phyloP scores from a whole-genome alignment of 2,888 invertebrate species.

The Coelopa pilipes region DNA sequence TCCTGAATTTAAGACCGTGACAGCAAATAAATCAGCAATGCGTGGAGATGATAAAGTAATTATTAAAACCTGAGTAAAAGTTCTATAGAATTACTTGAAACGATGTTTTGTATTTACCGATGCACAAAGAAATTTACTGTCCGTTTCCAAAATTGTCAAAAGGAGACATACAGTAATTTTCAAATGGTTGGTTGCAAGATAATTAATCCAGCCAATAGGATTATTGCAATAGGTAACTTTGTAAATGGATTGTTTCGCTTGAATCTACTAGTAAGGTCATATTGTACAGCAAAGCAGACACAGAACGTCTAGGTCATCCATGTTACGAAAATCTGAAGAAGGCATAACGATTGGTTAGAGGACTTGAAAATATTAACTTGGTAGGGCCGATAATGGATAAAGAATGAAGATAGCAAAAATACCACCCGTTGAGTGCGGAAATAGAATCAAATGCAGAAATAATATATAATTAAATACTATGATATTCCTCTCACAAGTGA shows the following conservation, averaged over 20 bases:
- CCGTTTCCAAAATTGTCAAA: conserved; percentile 23
- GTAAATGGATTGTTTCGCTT: conserved; percentile 2
- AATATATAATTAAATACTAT: no score
- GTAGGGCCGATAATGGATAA: no score
- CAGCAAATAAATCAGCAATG: conserved; percentile 23
- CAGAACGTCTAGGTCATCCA: conserved; percentile 7
- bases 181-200: conserved; percentile 8
- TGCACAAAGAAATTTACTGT: conserved; percentile 15
- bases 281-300: neutral
- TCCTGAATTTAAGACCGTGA: neutral
- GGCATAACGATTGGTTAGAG: neutral
- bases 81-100: neutral
- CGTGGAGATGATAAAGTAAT: conserved; percentile 1
- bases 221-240: conserved; percentile 7
- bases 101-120: conserved; percentile 24
- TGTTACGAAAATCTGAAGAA: conserved; percentile 4
- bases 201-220: neutral
- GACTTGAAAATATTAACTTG: neutral
- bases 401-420: neutral
- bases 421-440: no score
- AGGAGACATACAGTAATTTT: conserved; percentile 16
- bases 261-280: neutral
- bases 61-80: conserved; percentile 3
- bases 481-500: no score
- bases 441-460: no score